These are phyloP conservation scores for Euplagia quadripunctaria DNA, from an alignment of 2,888 invertebrate genomes.

Conservation along the genomic window DNA sequence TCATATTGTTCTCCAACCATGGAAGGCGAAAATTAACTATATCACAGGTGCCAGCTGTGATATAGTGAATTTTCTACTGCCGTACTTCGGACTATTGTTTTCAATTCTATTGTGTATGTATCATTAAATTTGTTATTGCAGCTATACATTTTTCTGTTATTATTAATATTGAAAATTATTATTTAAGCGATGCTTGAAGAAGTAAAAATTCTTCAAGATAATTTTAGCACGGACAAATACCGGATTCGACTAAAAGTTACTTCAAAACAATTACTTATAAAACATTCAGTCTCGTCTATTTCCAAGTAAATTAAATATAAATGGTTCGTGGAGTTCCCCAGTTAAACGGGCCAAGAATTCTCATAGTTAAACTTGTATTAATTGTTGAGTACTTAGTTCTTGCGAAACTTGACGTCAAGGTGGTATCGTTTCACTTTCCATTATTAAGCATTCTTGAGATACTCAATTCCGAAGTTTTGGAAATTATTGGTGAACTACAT, in stretches of 20 bases:
- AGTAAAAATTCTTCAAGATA: constrained; percentile 1
- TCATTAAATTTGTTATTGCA: no score
- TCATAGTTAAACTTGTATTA: constrained; percentile 61
- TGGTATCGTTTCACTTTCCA: constrained; percentile 48
- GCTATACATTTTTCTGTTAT: no score
- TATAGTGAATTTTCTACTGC: no score
- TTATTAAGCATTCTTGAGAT: constrained; percentile 46
- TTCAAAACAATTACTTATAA: constrained; percentile 48
- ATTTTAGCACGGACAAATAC: constrained; percentile 14
- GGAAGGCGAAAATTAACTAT: no score
- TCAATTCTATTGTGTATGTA: no score
- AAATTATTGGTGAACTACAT: constrained; percentile 22
- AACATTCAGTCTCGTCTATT: constrained; percentile 56
- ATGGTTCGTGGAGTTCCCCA: constrained; percentile 51
- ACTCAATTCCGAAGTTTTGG: constrained; percentile 29
- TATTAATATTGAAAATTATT: no score
- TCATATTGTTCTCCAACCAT: no score
- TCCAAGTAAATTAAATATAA: constrained; percentile 59
- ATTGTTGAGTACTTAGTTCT: constrained; percentile 54
- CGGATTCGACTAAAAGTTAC: constrained; percentile 36
- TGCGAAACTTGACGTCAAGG: constrained; percentile 46
- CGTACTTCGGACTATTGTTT: no score
- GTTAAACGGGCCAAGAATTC: constrained; percentile 55
- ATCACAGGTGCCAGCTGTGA: no score
- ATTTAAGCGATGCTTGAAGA: neutral